Evolutionary conservation across 2,113 vertebrate species (phyloP).

Genomic region (Nasalis larvatus): DNA sequence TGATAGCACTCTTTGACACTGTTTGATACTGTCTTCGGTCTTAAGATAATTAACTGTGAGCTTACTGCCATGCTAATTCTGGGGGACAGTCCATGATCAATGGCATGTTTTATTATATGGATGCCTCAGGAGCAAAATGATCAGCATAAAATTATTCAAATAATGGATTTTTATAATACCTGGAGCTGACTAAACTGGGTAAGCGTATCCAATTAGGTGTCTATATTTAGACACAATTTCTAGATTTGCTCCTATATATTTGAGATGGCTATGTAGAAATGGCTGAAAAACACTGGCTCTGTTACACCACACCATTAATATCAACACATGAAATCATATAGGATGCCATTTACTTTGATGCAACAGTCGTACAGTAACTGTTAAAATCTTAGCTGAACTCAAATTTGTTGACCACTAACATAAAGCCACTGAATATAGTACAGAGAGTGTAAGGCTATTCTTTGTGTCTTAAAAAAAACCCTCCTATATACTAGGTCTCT

Average conservation of each 20-base stretch:
- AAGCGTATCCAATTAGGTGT: neutral
- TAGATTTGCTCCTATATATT: neutral
- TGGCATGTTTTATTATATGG: constrained; percentile 51
- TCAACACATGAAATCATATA: neutral
- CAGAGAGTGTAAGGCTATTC: neutral
- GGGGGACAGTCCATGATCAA: constrained; percentile 52
- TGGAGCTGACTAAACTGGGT: neutral
- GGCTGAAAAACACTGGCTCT: constrained; percentile 1
- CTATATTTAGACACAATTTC: neutral
- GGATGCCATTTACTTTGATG: neutral
- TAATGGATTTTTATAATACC: constrained; percentile 46
- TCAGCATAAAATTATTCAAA: constrained; percentile 58
- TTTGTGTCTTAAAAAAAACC: neutral
- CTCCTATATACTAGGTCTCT: neutral
- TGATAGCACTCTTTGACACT: constrained; percentile 13
- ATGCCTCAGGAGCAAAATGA: constrained; percentile 48
- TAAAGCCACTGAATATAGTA: neutral
- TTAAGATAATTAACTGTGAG: constrained; percentile 45
- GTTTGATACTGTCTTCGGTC: constrained; percentile 11
- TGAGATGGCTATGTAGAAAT: neutral
- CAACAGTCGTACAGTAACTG: neutral
- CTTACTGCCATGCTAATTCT: constrained; percentile 34
- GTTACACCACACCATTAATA: neutral
- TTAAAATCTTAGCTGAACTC: constrained; percentile 27
- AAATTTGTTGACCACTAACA: constrained; percentile 26